Percentiles rank a stretch among this genome's conserved stretches.
Evolutionary conservation across 2,797 vertebrate genomes (phyloP).

Genomic region (Acanthis flammea): DNA sequence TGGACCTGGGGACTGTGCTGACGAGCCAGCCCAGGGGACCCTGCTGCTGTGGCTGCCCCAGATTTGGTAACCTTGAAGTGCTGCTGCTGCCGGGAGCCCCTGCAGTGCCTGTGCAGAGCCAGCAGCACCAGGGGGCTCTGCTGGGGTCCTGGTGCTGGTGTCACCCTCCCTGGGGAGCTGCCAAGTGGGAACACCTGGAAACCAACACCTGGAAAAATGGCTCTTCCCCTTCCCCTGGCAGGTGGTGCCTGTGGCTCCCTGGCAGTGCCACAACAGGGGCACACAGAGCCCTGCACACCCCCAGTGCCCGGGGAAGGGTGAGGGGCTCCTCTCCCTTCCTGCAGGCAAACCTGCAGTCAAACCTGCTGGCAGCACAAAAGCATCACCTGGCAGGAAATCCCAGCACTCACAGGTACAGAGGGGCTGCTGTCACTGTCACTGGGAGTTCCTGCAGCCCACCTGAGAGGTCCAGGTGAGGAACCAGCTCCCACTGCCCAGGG

Average conservation of each 20-base stretch:
- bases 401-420: rapidly evolving
- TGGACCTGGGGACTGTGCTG: not conserved
- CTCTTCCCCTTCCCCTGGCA: not conserved
- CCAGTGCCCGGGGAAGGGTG: rapidly evolving
- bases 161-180: not conserved
- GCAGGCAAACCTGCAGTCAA: not conserved
- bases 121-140: not conserved
- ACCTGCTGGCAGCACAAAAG: not conserved
- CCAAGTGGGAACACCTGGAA: not conserved
- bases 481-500: not conserved
- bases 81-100: not conserved
- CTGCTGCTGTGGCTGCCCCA: constrained; percentile 45
- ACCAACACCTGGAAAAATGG: not conserved
- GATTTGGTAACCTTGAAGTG: constrained; percentile 66
- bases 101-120: not conserved
- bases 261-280: not conserved
- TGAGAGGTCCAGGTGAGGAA: rapidly evolving
- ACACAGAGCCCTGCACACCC: not conserved
- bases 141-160: not conserved
- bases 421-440: rapidly evolving
- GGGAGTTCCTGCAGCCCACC: not conserved
- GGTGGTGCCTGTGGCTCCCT: too few species aligned
- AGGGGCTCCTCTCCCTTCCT: not conserved
- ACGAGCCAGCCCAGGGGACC: rapidly evolving
- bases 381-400: not conserved